These are phyloP conservation scores for Anthopleura sola DNA, from an alignment of 64 coral and sea anemone genomes.

Conservation along the genomic window DNA sequence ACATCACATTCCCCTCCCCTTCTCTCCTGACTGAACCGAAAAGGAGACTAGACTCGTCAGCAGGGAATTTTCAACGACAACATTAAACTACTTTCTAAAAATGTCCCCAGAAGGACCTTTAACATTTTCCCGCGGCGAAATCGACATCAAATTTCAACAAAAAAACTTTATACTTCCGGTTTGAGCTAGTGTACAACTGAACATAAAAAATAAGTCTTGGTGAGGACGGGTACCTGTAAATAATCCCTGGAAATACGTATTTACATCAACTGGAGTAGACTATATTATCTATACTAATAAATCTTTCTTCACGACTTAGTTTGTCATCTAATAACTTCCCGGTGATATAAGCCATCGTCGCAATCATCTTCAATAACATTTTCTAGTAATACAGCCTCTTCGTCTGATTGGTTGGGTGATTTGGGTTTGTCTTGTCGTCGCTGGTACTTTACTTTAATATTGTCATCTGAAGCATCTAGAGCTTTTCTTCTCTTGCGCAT, in stretches of 20 bases:
- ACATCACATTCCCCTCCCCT: too few species aligned
- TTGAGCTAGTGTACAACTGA: background rate
- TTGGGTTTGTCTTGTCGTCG: slow-evolving; percentile 23
- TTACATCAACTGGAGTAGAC: background rate
- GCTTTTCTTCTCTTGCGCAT: slow-evolving; percentile 87
- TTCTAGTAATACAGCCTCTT: slow-evolving; percentile 67
- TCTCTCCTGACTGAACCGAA: background rate
- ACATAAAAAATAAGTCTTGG: background rate
- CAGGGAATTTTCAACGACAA: background rate
- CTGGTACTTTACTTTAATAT: slow-evolving; percentile 78
- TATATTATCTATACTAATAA: background rate
- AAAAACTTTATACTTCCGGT: background rate
- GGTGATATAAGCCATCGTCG: slow-evolving; percentile 14
- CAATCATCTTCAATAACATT: slow-evolving; percentile 53
- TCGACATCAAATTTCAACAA: background rate
- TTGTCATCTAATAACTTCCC: background rate
- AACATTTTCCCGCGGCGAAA: background rate
- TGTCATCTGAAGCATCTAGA: slow-evolving; percentile 48
- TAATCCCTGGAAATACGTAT: background rate
- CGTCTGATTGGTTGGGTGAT: slow-evolving; percentile 54
- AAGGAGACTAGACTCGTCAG: background rate
- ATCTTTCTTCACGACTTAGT: background rate
- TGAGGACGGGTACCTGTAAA: background rate
- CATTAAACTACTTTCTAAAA: background rate
- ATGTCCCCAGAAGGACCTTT: background rate